Percentiles rank a stretch among this genome's conserved stretches.
Conservation (phyloP, 2,888 invertebrate genomes). For the Aphodius granarius region DNA sequence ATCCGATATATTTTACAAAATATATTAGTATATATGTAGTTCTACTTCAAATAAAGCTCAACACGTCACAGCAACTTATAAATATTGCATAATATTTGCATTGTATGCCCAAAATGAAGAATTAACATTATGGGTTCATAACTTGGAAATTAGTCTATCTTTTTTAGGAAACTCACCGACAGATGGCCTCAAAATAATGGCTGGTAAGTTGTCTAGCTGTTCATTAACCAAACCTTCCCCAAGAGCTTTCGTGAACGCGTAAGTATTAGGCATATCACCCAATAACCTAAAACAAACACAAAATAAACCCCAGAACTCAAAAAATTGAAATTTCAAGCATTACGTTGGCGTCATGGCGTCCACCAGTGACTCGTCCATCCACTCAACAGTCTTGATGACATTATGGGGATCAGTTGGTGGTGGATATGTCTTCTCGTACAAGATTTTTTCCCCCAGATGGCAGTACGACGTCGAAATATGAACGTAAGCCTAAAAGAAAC, state of each 20-base stretch:
- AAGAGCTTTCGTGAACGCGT: conserved; percentile 91
- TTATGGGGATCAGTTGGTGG: conserved; percentile 77
- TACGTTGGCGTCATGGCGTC: conserved; percentile 65
- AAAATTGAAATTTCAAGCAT: conserved; percentile 15
- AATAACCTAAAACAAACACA: conserved; percentile 58
- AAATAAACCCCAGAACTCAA: background rate
- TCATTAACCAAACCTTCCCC: conserved; percentile 84
- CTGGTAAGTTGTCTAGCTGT: conserved; percentile 74
- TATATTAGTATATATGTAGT: no score
- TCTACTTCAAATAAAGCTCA: no score
- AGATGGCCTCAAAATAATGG: conserved; percentile 82
- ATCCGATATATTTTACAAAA: no score
- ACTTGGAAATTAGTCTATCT: no score
- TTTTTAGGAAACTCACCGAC: conserved; percentile 70
- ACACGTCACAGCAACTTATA: no score
- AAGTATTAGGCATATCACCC: conserved; percentile 85
- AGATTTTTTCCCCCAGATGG: conserved; percentile 78
- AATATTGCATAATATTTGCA: background rate
- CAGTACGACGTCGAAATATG: conserved; percentile 92
- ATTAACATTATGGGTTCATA: no score
- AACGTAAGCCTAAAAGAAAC: conserved; percentile 62
- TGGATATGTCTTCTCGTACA: conserved; percentile 86
- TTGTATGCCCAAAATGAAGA: no score
- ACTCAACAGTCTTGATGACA: conserved; percentile 76
- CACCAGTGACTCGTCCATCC: conserved; percentile 74